Base-by-base conservation (phyloP, 2,888 invertebrate species). In the Mellilla xanthometata region DNA sequence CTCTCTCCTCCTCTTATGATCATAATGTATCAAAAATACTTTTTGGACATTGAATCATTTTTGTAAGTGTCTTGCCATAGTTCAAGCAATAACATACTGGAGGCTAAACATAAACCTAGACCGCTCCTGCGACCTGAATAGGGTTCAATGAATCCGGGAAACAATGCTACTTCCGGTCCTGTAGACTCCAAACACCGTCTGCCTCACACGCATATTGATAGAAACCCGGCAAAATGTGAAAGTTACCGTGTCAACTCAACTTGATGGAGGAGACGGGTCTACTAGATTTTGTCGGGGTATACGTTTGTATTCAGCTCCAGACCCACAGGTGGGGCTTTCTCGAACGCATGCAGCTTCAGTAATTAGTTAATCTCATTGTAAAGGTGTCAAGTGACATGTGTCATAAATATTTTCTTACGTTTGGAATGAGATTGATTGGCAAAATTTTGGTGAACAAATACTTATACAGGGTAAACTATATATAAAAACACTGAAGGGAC, bases 141-240 rank as follows among this genome's bases (percentile, higher is more conserved):
- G 63, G 68, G 82, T 78, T 81, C 84, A 78, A 72, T 79, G 79
- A 72, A 76, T 81, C 80, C 76, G 76, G 81, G 76, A 80, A 81
- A 82, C 77, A 74, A 75, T 77, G 61, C 70, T 68, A 68, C 77
- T 81, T 83, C 82, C 82, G 81, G 69, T 68, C 72, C 64, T 66
- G 63, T 72, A 73, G 71, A 75, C 15, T 71, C 68, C 70, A 66
- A 68, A 71, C 65, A 64, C 53, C 34, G 58, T 65, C 57, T 13
- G 33, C 39, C 56, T 58, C 58, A 58, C 54, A 43, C 73, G 84
- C 75, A 84, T 84, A 84, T 73, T 61, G 73, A 56, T 55, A 43
- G 56, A 45, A 54, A 67, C 45, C 57, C 63, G 46, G 61, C 39
- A 42, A 54, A 63, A 62, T 67, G 55, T 53, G 58, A 66, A 62